Percentiles rank a stretch among this genome's conserved stretches.
phyloP scores from a whole-genome alignment of 1,140 invertebrate species.

The Proctacanthus coquilletti region DNA sequence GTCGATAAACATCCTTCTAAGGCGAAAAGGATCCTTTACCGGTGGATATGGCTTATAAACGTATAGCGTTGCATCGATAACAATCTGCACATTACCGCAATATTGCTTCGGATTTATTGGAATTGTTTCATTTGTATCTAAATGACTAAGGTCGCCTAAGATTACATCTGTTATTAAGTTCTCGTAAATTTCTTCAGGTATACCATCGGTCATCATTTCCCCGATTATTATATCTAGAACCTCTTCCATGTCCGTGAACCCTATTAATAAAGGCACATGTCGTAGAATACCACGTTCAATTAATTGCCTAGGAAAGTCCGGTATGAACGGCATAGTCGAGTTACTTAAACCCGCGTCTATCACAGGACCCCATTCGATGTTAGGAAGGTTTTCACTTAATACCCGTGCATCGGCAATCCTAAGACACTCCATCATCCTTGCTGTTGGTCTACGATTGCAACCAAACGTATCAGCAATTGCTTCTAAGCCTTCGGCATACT shows the following conservation, averaged over 20 bases:
- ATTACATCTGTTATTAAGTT: constrained; percentile 42
- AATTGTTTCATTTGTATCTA: constrained; percentile 29
- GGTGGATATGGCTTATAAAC: constrained; percentile 52
- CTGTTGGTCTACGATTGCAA: constrained; percentile 45
- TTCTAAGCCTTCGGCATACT: constrained; percentile 37
- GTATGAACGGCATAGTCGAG: constrained; percentile 44
- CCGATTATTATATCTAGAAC: constrained; percentile 41
- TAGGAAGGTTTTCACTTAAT: constrained; percentile 41
- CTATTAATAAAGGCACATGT: constrained; percentile 52
- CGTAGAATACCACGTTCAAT: constrained; percentile 40
- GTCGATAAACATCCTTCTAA: constrained; percentile 44
- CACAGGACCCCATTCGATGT: constrained; percentile 58
- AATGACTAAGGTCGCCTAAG: constrained; percentile 34
- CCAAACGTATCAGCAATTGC: constrained; percentile 46
- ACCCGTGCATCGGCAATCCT: constrained; percentile 38
- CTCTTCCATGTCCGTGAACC: constrained; percentile 65
- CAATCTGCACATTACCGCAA: constrained; percentile 50
- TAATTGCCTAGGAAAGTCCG: constrained; percentile 42
- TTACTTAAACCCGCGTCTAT: constrained; percentile 54
- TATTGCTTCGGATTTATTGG: constrained; percentile 41
- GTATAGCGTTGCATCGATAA: constrained; percentile 56
- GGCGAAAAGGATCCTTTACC: constrained; percentile 37
- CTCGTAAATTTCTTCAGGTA: constrained; percentile 39
- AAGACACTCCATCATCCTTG: constrained; percentile 48
- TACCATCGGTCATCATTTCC: constrained; percentile 35